Evolutionary conservation across 1,140 invertebrate species (phyloP).

Genomic region (Metopolophium dirhodum): DNA sequence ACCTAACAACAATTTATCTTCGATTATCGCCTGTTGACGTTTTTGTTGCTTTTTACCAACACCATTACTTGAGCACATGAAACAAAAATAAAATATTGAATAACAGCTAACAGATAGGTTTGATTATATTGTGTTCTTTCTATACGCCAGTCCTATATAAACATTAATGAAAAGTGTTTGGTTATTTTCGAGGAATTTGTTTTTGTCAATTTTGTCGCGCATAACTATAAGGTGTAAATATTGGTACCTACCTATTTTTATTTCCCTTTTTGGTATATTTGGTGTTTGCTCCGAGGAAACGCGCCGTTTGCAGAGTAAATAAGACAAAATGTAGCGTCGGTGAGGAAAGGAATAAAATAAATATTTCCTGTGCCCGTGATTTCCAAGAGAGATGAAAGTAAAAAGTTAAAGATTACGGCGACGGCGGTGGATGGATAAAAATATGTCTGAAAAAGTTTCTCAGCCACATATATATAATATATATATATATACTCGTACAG

Average conservation of each 20-base stretch:
- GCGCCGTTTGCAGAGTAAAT: neutral
- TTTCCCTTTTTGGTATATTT: neutral
- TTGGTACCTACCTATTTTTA: neutral
- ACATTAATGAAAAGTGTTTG: neutral
- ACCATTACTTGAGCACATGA: neutral
- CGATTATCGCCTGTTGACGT: slow-evolving; percentile 50
- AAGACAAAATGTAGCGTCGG: slow-evolving; percentile 19
- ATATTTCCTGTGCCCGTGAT: slow-evolving; percentile 28
- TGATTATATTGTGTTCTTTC: neutral
- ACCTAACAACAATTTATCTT: slow-evolving; percentile 48
- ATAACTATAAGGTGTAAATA: neutral
- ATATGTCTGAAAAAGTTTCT: slow-evolving; percentile 50
- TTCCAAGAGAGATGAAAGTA: slow-evolving; percentile 35
- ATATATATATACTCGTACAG: neutral
- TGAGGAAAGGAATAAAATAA: slow-evolving; percentile 22
- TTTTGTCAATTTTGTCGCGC: neutral
- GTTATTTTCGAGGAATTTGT: neutral
- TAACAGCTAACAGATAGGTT: neutral
- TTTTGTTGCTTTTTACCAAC: neutral
- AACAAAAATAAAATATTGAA: slow-evolving; percentile 9
- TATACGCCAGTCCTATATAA: neutral
- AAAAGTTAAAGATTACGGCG: slow-evolving; percentile 48
- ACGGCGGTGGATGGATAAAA: slow-evolving; percentile 27
- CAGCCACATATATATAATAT: slow-evolving; percentile 3
- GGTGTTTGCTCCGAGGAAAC: neutral